Percentiles rank a stretch among this genome's conserved stretches.
Evolutionary conservation across 1,140 invertebrate species (phyloP).

Genomic region (Aphaenogaster ashmeadi): DNA sequence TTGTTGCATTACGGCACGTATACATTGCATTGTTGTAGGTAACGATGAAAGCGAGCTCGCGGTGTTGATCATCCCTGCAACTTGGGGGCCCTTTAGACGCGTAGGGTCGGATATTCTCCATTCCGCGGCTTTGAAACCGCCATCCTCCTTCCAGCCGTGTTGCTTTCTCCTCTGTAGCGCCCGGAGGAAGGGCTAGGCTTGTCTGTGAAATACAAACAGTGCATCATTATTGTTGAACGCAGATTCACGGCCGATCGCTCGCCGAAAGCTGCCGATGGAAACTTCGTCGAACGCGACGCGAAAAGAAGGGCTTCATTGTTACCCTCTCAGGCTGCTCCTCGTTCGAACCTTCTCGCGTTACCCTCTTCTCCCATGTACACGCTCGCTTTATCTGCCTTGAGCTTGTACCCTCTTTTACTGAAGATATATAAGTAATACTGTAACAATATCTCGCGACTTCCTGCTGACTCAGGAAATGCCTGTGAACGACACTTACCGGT

Average conservation of each 20-base stretch:
- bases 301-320: constrained; percentile 76
- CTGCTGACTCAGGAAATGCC: constrained; percentile 51
- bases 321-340: constrained; percentile 52
- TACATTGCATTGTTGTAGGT: background rate
- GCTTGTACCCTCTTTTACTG: background rate
- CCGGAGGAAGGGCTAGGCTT: background rate
- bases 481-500: constrained; percentile 57
- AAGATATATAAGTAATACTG: constrained; percentile 52
- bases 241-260: constrained; percentile 79
- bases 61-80: constrained; percentile 38
- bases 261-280: constrained; percentile 75
- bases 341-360: constrained; percentile 44
- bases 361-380: background rate
- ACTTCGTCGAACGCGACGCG: constrained; percentile 74
- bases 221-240: constrained; percentile 79
- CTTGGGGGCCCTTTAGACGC: constrained; percentile 32
- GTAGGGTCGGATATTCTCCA: constrained; percentile 40
- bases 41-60: constrained; percentile 39
- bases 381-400: background rate
- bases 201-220: constrained; percentile 68
- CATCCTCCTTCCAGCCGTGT: constrained; percentile 8
- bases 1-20: constrained; percentile 25
- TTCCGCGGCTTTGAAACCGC: constrained; percentile 52
- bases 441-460: constrained; percentile 67
- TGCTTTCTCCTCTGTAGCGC: constrained; percentile 16